Conservation (phyloP, 2,113 vertebrate species). For the Haplotaxodon microlepis region DNA sequence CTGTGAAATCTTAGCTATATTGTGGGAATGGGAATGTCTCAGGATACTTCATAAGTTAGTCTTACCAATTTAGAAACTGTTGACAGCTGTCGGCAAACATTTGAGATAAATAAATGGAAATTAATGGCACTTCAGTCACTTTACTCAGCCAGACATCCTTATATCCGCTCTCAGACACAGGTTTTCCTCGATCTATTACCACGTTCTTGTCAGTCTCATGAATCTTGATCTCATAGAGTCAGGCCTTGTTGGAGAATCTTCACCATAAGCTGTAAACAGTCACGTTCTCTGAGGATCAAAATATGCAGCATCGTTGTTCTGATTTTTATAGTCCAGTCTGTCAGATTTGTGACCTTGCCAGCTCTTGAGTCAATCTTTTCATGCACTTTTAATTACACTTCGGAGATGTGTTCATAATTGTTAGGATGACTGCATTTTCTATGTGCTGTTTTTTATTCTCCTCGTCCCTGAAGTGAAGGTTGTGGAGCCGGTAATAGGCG, state of each 20-base stretch:
- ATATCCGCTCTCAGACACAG: not conserved
- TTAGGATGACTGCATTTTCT: conserved; percentile 93
- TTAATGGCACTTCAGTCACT: not conserved
- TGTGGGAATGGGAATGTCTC: not conserved
- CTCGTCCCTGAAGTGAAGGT: conserved; percentile 78
- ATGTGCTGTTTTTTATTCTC: conserved; percentile 80
- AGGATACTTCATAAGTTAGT: not conserved
- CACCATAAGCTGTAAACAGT: conserved; percentile 88
- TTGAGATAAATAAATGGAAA: not conserved
- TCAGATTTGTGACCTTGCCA: conserved; percentile 93
- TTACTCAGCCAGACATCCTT: not conserved
- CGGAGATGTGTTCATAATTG: conserved; percentile 95
- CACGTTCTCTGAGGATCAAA: conserved; percentile 83
- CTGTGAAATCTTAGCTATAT: not conserved
- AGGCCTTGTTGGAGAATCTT: conserved; percentile 68
- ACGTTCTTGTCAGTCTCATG: conserved; percentile 87
- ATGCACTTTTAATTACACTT: conserved; percentile 84
- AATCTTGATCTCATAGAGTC: conserved; percentile 85
- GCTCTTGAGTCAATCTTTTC: conserved; percentile 83
- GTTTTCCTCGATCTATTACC: conserved; percentile 82
- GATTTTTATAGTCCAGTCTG: conserved; percentile 93
- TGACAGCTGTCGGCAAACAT: not conserved
- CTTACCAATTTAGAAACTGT: not conserved
- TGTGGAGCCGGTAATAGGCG: conserved; percentile 85
- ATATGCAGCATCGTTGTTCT: conserved; percentile 88